Conservation (phyloP, 2,797 vertebrate genomes). For the Sebastes baramenuke region DNA sequence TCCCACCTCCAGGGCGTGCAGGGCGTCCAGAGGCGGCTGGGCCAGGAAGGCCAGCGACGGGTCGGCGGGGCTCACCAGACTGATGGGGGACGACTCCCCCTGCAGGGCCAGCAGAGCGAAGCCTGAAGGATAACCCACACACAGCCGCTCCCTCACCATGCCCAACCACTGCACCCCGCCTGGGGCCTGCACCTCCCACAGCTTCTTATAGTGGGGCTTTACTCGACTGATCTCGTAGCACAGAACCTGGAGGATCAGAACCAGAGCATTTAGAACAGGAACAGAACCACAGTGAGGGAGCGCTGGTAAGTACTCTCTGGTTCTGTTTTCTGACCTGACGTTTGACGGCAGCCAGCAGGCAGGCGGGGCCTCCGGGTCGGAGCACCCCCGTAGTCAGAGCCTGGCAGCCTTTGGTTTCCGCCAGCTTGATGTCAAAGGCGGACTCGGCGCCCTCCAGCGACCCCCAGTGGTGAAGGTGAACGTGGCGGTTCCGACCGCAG, state of each 20-base stretch:
- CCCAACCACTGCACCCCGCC: conserved; percentile 93
- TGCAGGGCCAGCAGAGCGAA: conserved; percentile 94
- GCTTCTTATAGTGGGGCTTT: conserved; percentile 89
- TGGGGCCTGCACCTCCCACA: conserved; percentile 90
- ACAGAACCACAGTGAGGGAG: background rate
- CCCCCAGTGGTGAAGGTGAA: conserved; percentile 92
- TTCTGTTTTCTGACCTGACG: conserved; percentile 69
- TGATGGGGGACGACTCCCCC: conserved; percentile 92
- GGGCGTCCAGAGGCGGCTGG: conserved; percentile 91
- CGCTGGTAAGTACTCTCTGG: background rate
- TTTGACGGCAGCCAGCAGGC: conserved; percentile 91
- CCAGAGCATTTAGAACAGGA: background rate
- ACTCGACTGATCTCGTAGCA: conserved; percentile 92
- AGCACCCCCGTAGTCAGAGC: conserved; percentile 85
- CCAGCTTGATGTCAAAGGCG: conserved; percentile 88
- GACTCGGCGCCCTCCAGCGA: conserved; percentile 91
- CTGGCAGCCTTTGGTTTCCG: conserved; percentile 96
- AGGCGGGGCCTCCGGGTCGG: conserved; percentile 85
- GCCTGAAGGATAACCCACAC: conserved; percentile 94
- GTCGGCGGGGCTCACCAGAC: conserved; percentile 92
- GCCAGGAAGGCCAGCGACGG: conserved; percentile 93
- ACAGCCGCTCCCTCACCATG: conserved; percentile 90
- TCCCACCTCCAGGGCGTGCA: conserved; percentile 92
- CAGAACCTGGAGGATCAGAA: conserved; percentile 77
- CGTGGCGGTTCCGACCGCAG: conserved; percentile 92